Percentiles rank a stretch among this genome's conserved stretches.
These are phyloP conservation scores for Steinernema scapterisci DNA, from an alignment of 2,888 invertebrate genomes.

Conservation along the genomic window DNA sequence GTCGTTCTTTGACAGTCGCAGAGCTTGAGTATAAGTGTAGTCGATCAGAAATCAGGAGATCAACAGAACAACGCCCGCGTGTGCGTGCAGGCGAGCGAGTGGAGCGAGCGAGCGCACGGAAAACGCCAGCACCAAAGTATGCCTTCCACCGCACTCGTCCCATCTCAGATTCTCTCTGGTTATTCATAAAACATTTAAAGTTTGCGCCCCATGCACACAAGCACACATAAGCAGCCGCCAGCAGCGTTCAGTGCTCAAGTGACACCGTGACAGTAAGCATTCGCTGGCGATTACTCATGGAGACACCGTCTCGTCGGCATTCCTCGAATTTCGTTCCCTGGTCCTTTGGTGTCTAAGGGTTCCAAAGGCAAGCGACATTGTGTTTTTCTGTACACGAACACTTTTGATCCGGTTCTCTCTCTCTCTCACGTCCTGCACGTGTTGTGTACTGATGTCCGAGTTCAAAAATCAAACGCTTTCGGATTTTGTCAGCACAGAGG, in stretches of 20 bases:
- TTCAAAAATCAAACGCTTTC: constrained; percentile 23
- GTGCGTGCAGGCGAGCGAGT: too few species aligned
- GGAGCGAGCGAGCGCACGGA: background rate
- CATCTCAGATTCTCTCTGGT: constrained; percentile 12
- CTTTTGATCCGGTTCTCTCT: background rate
- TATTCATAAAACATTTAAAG: constrained; percentile 27
- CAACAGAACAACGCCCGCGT: constrained; percentile 13
- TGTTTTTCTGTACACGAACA: background rate
- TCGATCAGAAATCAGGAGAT: constrained; percentile 31
- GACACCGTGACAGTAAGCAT: background rate
- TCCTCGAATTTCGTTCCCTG: too few species aligned
- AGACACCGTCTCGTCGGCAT: too few species aligned
- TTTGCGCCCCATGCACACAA: background rate
- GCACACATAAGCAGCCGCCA: background rate
- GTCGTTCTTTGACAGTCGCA: background rate
- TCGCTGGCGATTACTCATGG: background rate
- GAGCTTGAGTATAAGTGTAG: constrained; percentile 26
- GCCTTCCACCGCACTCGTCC: background rate
- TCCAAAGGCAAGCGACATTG: background rate
- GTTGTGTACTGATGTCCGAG: background rate
- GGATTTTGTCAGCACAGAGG: background rate
- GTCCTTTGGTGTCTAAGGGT: background rate
- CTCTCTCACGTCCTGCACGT: background rate
- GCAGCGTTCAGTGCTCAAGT: background rate
- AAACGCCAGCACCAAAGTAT: constrained; percentile 4